Evolutionary conservation across 2,113 vertebrate species (phyloP), one percentile per base, ranked within the genome.

Genomic region (Urocolius indicus): DNA sequence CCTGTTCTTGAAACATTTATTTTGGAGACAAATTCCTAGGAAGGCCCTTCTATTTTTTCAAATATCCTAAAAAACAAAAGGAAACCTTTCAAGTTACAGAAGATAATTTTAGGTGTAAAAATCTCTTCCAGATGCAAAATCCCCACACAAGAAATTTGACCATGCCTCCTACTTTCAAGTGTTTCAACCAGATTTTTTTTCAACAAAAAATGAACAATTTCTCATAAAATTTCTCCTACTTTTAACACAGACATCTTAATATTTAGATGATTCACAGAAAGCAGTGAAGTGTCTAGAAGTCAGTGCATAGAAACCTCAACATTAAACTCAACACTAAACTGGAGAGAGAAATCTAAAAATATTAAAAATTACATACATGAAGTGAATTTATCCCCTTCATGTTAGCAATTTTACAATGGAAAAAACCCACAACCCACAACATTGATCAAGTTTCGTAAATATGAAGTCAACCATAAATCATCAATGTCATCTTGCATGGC

Each of bases 381-480:
- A 38, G 14, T 45, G 0, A 51, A 62, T 58, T 66, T 27, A 54
- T 63, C 30, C 21, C 16, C 16, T 87, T 76, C 14, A 20, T 19
- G 4, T n/a, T 43, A 84, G 48, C 6, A 80, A 54, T 74, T 84
- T 52, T 12, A 20, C 5, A 19, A 2, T n/a, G 6, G 12, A 18
- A 36, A 9, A 27, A 26, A 19, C 7, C 2, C 2, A 11, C 6
- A 54, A 45, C 7, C n/a, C n/a, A n/a, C n/a, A n/a, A 54, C 2
- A 49, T 86, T 54, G 82, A 30, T 65, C 20, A 30, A 5, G 24
- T 34, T 66, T n/a, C 65, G 22, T 27, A 72, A 77, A 51, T 38
- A 59, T 52, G 17, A 82, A 38, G 24, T 17, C 20, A 84, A 61
- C 16, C 43, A 41, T 29, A 85, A 84, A 52, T 84, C 22, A 69